phyloP scores from a whole-genome alignment of 2,113 vertebrate species.

The Athene noctua region DNA sequence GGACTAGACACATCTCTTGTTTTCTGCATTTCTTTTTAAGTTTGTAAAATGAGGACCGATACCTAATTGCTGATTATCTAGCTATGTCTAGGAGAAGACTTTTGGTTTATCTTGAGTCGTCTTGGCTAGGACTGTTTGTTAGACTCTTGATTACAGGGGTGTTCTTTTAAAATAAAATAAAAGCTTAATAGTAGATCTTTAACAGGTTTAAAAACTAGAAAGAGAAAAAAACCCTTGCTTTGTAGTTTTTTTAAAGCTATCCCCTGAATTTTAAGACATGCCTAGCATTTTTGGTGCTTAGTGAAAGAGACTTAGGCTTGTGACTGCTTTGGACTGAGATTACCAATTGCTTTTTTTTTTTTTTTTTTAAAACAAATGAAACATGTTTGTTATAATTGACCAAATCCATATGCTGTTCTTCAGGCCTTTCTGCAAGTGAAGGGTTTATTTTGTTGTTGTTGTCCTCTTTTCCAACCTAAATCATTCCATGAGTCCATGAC shows the following conservation, averaged over 20 bases:
- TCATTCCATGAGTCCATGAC: background rate
- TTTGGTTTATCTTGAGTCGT: background rate
- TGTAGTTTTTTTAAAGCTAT: background rate
- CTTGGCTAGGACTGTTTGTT: background rate
- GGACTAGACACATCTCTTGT: background rate
- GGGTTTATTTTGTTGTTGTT: background rate
- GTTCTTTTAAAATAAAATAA: background rate
- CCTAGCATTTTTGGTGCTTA: background rate
- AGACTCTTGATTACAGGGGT: background rate
- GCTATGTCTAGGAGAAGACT: background rate
- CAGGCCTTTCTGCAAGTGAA: background rate
- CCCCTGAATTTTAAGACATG: background rate
- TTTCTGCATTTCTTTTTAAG: background rate
- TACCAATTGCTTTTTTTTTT: background rate
- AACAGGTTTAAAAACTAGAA: background rate
- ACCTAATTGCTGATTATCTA: background rate
- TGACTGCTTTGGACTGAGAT: background rate
- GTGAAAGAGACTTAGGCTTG: background rate
- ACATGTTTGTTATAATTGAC: conserved; percentile 1
- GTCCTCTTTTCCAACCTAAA: background rate
- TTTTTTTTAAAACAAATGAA: background rate
- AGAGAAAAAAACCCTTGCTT: background rate
- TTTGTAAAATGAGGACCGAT: background rate
- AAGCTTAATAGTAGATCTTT: background rate
- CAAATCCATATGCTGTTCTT: conserved; percentile 7